Conservation (phyloP, 2,797 vertebrate species). For the Megaceryle alcyon region DNA sequence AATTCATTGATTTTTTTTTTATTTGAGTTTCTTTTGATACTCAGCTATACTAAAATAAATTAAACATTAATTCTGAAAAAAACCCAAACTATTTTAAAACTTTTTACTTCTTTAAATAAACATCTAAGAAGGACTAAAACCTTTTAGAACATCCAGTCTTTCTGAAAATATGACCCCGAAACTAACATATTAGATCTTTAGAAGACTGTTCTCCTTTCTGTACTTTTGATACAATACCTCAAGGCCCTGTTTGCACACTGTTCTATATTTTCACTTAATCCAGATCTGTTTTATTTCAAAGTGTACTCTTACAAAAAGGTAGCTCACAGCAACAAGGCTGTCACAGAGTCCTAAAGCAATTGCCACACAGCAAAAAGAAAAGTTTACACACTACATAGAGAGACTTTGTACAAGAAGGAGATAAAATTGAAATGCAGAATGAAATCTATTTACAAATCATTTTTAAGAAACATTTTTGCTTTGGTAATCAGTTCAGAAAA, state of each 20-base stretch:
- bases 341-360: neutral
- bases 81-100: neutral
- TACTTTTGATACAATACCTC: neutral
- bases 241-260: neutral
- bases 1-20: neutral
- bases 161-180: neutral
- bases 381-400: neutral
- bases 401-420: neutral
- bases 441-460: neutral
- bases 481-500: neutral
- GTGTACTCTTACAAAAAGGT: neutral
- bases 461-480: neutral
- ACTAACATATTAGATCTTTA: neutral
- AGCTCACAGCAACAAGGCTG: neutral
- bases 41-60: neutral
- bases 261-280: neutral
- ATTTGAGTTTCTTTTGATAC: neutral
- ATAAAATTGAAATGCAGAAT: neutral
- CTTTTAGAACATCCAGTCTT: neutral
- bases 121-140: neutral
- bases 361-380: neutral
- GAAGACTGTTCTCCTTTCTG: neutral
- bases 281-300: slow-evolving; percentile 9
- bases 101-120: neutral
- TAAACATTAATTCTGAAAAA: slow-evolving; percentile 25